Base-by-base conservation (phyloP, 2,113 vertebrate genomes). In the Poecile atricapillus region DNA sequence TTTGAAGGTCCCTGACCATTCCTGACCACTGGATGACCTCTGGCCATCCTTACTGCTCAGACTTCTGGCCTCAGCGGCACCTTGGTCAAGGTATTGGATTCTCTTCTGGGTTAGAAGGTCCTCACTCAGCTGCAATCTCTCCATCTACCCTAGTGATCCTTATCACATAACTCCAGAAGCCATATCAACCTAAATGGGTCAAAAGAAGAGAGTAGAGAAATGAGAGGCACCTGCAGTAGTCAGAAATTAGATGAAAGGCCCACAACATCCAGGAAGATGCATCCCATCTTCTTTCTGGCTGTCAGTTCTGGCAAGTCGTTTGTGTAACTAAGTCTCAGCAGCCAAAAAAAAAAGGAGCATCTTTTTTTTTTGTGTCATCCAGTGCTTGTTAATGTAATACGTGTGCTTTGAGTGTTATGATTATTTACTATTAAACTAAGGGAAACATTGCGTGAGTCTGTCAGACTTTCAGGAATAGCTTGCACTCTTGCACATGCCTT, bases 361-460 rank as follows among this genome's bases (percentile, higher is more conserved):
- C 2, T 78, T 84, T 60, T 89, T 92, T 63, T 83, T 60, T 18
- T 35, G 52, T 83, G 60, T 60, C 68, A 93, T 73, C 21, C 30
- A 35, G 41, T 79, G 17, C 74, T 90, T 73, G 44, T 76, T 90
- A 80, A 64, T 73, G 58, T 53, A 94, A 41, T 23, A 33, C 0
- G 0, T 65, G 70, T 73, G 53, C 88, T 79, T 83, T 79, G 82
- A 90, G 58, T 58, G 58, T 46, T 83, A 52, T 52, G 62, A 83
- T 90, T 91, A 94, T 95, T 84, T 96, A 78, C 91, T 89, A 95
- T 87, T 90, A 52, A 93, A 88, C 63, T 35, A 65, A 85, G 78
- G 49, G 84, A 93, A 95, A 65, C 33, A n/a, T 80, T 63, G 46
- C 0, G 0, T 59, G 46, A 93, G 65, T 35, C 75, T 95, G 82